These are phyloP conservation scores for Salmo trutta DNA, from an alignment of 2,797 vertebrate species.

Conservation along the genomic window DNA sequence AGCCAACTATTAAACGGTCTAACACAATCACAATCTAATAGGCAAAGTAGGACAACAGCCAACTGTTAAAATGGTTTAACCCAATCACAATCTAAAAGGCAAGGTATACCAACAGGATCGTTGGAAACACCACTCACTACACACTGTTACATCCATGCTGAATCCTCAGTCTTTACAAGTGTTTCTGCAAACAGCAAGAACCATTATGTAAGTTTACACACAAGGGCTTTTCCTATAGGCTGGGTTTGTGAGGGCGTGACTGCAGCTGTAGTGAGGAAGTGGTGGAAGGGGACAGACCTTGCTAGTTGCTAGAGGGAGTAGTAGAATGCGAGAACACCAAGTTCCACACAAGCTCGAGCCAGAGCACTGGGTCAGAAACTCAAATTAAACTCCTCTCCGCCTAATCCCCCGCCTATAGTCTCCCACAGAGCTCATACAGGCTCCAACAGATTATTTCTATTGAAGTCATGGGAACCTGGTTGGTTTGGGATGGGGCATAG, in stretches of 20 bases:
- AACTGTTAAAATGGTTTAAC: slow-evolving; percentile 24
- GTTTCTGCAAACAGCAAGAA: background rate
- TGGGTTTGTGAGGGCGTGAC: background rate
- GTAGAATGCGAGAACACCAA: background rate
- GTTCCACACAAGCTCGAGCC: background rate
- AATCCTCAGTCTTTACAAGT: background rate
- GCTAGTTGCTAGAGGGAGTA: background rate
- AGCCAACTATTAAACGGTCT: slow-evolving; percentile 39
- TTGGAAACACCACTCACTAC: background rate
- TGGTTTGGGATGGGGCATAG: background rate
- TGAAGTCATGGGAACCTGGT: background rate
- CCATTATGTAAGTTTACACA: slow-evolving; percentile 10
- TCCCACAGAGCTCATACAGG: background rate
- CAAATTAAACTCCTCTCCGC: background rate
- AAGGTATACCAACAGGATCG: background rate
- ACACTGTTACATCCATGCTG: background rate
- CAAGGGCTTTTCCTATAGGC: background rate
- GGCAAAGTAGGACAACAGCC: slow-evolving; percentile 5
- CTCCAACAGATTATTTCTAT: background rate
- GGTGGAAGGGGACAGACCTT: background rate
- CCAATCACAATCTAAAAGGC: background rate
- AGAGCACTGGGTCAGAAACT: background rate
- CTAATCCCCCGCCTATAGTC: background rate
- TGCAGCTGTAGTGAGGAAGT: background rate
- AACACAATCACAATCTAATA: background rate